Percentiles rank a stretch among this genome's conserved stretches.
Evolutionary conservation across 2,888 invertebrate species (phyloP).

Genomic region (Microchrysa polita): DNA sequence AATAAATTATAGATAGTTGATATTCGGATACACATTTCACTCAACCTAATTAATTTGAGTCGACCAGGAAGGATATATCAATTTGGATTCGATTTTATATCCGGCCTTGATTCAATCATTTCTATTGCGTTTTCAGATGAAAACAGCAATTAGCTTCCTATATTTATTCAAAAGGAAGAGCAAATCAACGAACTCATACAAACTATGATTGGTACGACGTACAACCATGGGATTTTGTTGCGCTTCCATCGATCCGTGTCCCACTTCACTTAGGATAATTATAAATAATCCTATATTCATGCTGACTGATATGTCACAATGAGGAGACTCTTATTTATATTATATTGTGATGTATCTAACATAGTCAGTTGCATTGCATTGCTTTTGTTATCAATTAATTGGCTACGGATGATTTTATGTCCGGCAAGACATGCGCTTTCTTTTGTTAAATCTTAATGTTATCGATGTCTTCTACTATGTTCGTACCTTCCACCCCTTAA

Average conservation of each 20-base stretch:
- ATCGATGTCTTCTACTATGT: too few species aligned
- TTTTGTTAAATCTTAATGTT: neutral
- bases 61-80: slow-evolving; percentile 40
- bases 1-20: slow-evolving; percentile 37
- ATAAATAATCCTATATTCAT: slow-evolving; percentile 41
- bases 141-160: slow-evolving; percentile 5
- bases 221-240: too few species aligned
- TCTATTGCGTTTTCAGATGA: slow-evolving; percentile 19
- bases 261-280: neutral
- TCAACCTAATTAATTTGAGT: slow-evolving; percentile 26
- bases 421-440: slow-evolving; percentile 40
- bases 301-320: slow-evolving; percentile 37
- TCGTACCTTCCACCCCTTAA: slow-evolving; percentile 5
- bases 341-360: neutral
- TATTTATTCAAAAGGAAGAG: neutral
- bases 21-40: slow-evolving; percentile 18
- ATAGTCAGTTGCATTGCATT: neutral
- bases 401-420: slow-evolving; percentile 51
- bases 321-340: neutral
- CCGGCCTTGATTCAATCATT: slow-evolving; percentile 40
- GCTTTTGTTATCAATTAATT: slow-evolving; percentile 49
- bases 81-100: slow-evolving; percentile 40
- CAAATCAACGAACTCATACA: neutral
- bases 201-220: slow-evolving; percentile 22
- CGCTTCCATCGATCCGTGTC: slow-evolving; percentile 7